Evolutionary conservation across 2,888 invertebrate genomes (phyloP).

Genomic region (Cryptophagus acutangulus): DNA sequence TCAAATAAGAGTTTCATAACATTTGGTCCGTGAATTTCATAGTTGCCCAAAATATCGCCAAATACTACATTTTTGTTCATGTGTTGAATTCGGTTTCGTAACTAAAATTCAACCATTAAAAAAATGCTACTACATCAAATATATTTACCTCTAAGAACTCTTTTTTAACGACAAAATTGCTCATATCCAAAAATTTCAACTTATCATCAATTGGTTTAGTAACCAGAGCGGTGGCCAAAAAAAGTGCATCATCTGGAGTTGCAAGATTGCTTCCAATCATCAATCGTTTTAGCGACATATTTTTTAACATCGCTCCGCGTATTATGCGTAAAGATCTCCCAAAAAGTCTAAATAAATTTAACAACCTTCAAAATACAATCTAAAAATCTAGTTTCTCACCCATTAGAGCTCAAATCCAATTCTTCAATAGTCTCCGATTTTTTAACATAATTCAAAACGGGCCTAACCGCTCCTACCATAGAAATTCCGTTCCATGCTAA

Average conservation of each 20-base stretch:
- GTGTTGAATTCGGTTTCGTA: conserved; percentile 29
- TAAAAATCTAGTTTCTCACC: conserved; percentile 27
- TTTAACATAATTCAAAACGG: conserved; percentile 34
- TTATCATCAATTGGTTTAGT: conserved; percentile 35
- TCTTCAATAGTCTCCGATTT: conserved; percentile 32
- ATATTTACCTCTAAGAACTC: conserved; percentile 41
- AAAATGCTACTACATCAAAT: conserved; percentile 3
- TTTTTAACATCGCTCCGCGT: conserved; percentile 47
- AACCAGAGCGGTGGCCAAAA: conserved; percentile 43
- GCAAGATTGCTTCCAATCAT: conserved; percentile 53
- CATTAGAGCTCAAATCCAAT: conserved; percentile 45
- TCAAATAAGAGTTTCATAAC: conserved; percentile 46
- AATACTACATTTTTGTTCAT: conserved; percentile 41
- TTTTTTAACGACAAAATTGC: conserved; percentile 49
- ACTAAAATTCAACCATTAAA: conserved; percentile 16
- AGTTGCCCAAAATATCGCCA: conserved; percentile 50
- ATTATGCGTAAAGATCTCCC: conserved; percentile 40
- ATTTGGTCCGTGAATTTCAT: conserved; percentile 49
- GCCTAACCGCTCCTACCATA: conserved; percentile 34
- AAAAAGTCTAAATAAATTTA: conserved; percentile 27
- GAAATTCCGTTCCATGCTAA: conserved; percentile 51
- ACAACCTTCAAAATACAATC: conserved; percentile 3
- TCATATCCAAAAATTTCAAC: conserved; percentile 49
- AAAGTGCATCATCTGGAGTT: conserved; percentile 47
- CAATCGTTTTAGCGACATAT: conserved; percentile 45